Evolutionary conservation across 2,113 vertebrate species (phyloP), one percentile per base, ranked within the genome.

Genomic region (Boulengeromyrus knoepffleri): DNA sequence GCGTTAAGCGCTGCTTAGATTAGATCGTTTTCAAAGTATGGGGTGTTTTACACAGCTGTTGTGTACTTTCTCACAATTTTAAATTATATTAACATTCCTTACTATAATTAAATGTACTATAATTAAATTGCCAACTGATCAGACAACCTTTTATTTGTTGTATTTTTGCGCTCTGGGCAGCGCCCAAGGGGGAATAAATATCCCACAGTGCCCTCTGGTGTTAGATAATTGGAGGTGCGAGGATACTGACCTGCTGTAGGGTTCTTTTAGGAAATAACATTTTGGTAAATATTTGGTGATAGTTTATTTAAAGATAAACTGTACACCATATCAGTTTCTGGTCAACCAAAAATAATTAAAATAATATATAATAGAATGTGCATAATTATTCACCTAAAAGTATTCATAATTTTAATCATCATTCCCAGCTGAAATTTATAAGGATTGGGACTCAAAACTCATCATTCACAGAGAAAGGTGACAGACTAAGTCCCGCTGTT

Each of bases 131-230:
- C 7, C 86, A 85, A 19, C 3, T 85, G 24, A 42, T 24, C 45
- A 24, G 10, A 85, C 83, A 85, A 42, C 45, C 6, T 47, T 85
- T 17, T 47, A 9, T 85, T 45, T 9, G 39, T n/a, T 24, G 19
- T 46, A 12, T 13, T 85, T 46, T 45, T 19, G 27, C 17, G 31
- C 27, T 52, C 45, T 9, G 31, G 15, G 5, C 27, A 50, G 1
- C 12, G 10, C 12, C 24, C 49, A 17, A 56, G 1, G 31, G 36
- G 13, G 1, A n/a, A 66, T 13, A 46, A 52, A n/a, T 90, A 90
- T 89, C 83, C 62, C 90, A 80, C 4, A 91, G 93, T 93, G 91
- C 92, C 92, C 10, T 36, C 93, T 2, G 49, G 50, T 93, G 93
- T 90, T 13, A 87, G 5, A 21, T 56, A 80, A 36, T 15, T 1